Evolutionary conservation across 2,888 invertebrate species (phyloP), one percentile per base, ranked within the genome.

Genomic region (Cetonia aurata): DNA sequence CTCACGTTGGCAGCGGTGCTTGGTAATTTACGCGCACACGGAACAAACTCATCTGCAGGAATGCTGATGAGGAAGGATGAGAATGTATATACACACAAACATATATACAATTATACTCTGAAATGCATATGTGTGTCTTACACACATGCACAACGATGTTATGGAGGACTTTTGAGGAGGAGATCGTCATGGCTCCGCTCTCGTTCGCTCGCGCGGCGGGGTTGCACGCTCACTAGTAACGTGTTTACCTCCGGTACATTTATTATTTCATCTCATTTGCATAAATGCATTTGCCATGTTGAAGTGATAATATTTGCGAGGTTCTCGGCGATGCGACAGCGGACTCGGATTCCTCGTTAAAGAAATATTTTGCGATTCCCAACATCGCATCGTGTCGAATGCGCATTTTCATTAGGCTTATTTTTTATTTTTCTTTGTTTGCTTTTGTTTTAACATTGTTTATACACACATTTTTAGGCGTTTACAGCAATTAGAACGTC

Each of bases 1-100:
- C 72, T 72, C 73, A 72, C 62, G 62, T 65, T 65, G 62, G 62
- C 62, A 73, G 73, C 73, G 73, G 75, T 75, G 77, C 77, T 77
- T 76, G 73, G 76, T 75, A 76, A 77, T 78, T 78, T 77, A 70
- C 75, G 75, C 75, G 76, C 76, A 76, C 75, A 76, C 76, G 75
- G 74, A 73, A 73, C 74, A 75, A 73, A 69, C 72, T 75, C 77
- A 75, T 74, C 77, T 72, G 72, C 72, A 72, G 75, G 72, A 74
- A 75, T 75, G 71, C 71, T 75, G 75, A 76, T 75, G 75, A 75
- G 74, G 70, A 69, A 60, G 65, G 46, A 55, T 65, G 62, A 50
- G 37, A 65, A 65, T 65, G 62, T 37, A 50, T 65, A 50, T 52
- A n/a, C 12, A 25, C 25, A 25, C 17, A 52, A 25, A 17, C 25